These are phyloP conservation scores for Halisarca cf. caerulea DNA, from an alignment of 37 sponge, comb jelly and placozoan genomes.

Conservation along the genomic window DNA sequence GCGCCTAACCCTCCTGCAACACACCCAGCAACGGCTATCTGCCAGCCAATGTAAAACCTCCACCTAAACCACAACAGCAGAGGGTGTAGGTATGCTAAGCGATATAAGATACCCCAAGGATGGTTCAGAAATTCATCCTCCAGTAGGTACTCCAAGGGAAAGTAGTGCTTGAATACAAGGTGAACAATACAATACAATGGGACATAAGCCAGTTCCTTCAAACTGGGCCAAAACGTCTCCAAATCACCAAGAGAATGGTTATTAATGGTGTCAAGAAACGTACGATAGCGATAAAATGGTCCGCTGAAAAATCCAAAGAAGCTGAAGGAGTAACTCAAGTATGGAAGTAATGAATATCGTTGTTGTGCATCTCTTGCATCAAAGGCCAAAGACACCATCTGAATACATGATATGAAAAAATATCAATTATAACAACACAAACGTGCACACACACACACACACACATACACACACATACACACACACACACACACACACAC, in stretches of 20 bases:
- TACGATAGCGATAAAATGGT: constrained; percentile 44
- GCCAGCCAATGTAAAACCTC: constrained; percentile 68
- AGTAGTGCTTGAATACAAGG: constrained; percentile 27
- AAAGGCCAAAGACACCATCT: constrained; percentile 44
- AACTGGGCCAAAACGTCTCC: background rate
- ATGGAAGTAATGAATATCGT: constrained; percentile 28
- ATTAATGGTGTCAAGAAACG: constrained; percentile 23
- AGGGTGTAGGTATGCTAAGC: constrained; percentile 38
- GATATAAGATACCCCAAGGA: constrained; percentile 36
- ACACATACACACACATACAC: background rate
- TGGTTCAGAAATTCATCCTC: constrained; percentile 37
- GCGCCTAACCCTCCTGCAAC: constrained; percentile 54
- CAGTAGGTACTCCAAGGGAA: constrained; percentile 38
- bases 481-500: background rate
- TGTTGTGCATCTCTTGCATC: background rate
- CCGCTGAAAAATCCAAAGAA: constrained; percentile 65
- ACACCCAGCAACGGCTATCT: constrained; percentile 46
- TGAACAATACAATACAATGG: constrained; percentile 37
- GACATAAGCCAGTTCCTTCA: constrained; percentile 27
- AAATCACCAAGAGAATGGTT: constrained; percentile 21
- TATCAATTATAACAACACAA: no score
- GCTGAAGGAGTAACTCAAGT: constrained; percentile 50
- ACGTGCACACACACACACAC: no score
- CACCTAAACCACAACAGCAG: constrained; percentile 38
- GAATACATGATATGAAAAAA: background rate